Evolutionary conservation across 2,888 invertebrate species (phyloP), one percentile per base, ranked within the genome.

Genomic region (Microchrysa polita): DNA sequence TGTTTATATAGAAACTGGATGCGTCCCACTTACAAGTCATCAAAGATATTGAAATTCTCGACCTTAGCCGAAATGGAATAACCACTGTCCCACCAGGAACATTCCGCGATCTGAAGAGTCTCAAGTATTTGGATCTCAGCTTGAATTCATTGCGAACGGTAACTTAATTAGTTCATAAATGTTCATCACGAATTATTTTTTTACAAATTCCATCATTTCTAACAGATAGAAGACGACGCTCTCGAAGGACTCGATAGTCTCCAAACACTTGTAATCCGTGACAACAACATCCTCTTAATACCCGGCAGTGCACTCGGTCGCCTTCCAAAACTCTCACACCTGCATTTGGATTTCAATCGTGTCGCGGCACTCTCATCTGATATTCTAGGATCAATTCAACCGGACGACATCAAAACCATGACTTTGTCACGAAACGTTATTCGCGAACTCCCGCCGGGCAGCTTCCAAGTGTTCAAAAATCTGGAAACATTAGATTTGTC

Each of bases 81-180:
- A 92, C 92, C 10, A 92, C 93, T 77, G 88, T 96, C 71, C 90
- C 92, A 0, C 90, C 93, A 0, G 94, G 94, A 74, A 93, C 94
- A 0, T 96, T 96, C 82, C 88, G 91, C 12, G 92, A 92, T 1
- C 87, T 95, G 71, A 88, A 88, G 5, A 88, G 90, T 72, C 84
- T 96, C 18, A 88, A 89, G 73, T 90, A 90, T 80, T 87, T 96
- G 77, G 94, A 95, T 80, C 88, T 96, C 14, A 94, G 95, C 77
- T 90, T 95, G 42, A 96, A 96, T 82, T 92, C 94, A 1, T 85
- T 96, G 59, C 88, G 96, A 82, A 95, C 95, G 79, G 95, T 95
- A 69, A 69, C n/a, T 53, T 27, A 12, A 16, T 44, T n/a, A 23
- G 27, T 48, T 48, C 48, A 12, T 48, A 48, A 12, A 42, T 42